These are phyloP conservation scores for Trilocha varians DNA, from an alignment of 2,888 invertebrate genomes.

Conservation along the genomic window DNA sequence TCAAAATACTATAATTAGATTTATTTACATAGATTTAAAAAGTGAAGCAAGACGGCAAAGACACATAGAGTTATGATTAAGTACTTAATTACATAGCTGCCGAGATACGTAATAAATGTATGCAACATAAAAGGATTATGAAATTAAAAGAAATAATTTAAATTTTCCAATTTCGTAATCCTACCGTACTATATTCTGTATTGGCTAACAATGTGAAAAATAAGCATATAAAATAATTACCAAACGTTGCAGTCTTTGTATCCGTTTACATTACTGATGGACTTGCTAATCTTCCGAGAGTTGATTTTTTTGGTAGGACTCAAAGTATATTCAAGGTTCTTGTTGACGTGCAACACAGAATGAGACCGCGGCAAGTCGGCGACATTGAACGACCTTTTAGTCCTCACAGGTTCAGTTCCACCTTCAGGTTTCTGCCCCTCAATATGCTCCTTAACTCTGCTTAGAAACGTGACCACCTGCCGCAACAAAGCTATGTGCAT, in stretches of 20 bases:
- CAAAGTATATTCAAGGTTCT: conserved; percentile 40
- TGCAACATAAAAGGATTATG: neutral
- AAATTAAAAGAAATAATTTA: no score
- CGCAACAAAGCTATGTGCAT: conserved; percentile 83
- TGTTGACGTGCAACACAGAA: conserved; percentile 57
- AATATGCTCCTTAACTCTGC: conserved; percentile 78
- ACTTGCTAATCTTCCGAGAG: conserved; percentile 59
- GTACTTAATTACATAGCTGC: no score
- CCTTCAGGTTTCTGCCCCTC: conserved; percentile 46
- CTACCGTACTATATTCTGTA: no score
- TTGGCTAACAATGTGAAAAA: no score
- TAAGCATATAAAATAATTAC: conserved; percentile 34
- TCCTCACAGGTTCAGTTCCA: conserved; percentile 11
- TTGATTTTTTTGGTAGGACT: conserved; percentile 43
- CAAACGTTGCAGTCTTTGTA: conserved; percentile 46
- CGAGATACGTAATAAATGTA: neutral
- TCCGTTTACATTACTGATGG: conserved; percentile 59
- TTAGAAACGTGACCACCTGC: conserved; percentile 79
- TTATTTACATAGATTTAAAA: no score
- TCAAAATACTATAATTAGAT: neutral
- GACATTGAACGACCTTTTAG: conserved; percentile 32
- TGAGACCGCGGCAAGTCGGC: conserved; percentile 54
- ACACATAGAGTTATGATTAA: neutral
- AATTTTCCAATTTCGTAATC: no score
- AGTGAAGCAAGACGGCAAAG: no score